A percentile compares a stretch with the other conserved stretches of the same genome.
Evolutionary conservation across 2,888 invertebrate genomes (phyloP).

Genomic region (Ethmia dodecea): DNA sequence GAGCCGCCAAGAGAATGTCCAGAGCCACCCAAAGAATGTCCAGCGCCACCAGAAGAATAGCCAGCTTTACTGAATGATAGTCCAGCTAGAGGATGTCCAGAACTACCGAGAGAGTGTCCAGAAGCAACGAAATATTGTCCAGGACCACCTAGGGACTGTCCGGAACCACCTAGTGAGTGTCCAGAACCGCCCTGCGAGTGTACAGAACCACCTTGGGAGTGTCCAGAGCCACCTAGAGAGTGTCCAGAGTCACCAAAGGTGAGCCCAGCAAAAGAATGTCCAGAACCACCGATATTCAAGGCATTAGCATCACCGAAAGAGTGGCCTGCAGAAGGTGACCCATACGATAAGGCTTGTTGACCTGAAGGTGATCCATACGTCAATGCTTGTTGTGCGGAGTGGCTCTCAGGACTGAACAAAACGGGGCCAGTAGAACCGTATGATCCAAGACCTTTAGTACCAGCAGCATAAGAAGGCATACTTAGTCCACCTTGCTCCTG

Average conservation of each 20-base stretch:
- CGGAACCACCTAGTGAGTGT: slow-evolving; percentile 20
- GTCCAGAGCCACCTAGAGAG: slow-evolving; percentile 28
- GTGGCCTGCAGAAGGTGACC: slow-evolving; percentile 36
- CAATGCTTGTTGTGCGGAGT: not conserved
- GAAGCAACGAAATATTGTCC: slow-evolving; percentile 15
- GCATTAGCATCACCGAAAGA: slow-evolving; percentile 26
- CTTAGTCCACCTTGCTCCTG: slow-evolving; percentile 39
- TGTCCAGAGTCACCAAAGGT: slow-evolving; percentile 38
- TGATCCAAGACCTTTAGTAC: slow-evolving; percentile 63
- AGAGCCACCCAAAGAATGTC: slow-evolving; percentile 9
- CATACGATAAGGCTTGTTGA: slow-evolving; percentile 34
- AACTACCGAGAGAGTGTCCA: slow-evolving; percentile 22
- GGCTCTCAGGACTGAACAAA: slow-evolving; percentile 50
- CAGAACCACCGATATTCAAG: slow-evolving; percentile 19
- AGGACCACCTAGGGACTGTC: slow-evolving; percentile 13
- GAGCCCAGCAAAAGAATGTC: slow-evolving; percentile 19
- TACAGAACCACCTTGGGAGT: slow-evolving; percentile 20
- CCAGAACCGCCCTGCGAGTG: slow-evolving; percentile 22
- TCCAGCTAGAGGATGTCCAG: slow-evolving; percentile 26
- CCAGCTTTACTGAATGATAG: too few relatives aligned
- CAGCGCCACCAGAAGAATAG: slow-evolving; percentile 20
- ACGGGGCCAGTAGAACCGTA: slow-evolving; percentile 64
- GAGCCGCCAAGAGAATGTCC: slow-evolving; percentile 15
- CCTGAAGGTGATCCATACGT: slow-evolving; percentile 31
- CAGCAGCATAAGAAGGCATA: slow-evolving; percentile 55